A percentile compares a stretch with the other conserved stretches of the same genome.
These are phyloP conservation scores for Ophion ellenae DNA, from an alignment of 2,888 invertebrate genomes.

Conservation along the genomic window DNA sequence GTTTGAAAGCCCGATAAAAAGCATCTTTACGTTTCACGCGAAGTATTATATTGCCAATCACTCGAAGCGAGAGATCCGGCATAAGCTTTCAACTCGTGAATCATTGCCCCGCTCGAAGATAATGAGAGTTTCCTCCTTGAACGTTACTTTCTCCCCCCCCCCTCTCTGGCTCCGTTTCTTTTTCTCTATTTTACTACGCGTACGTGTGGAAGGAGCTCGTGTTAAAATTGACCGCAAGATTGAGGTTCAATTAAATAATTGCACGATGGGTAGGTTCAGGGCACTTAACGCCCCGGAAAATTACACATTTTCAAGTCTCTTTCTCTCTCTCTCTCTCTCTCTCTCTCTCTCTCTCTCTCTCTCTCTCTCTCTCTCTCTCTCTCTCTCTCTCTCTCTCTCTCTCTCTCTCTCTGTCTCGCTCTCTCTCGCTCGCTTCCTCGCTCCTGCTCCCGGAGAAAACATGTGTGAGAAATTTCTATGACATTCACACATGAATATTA, in stretches of 20 bases:
- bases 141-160: no score
- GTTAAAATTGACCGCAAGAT: no score
- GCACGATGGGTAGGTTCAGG: conserved; percentile 37
- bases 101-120: conserved; percentile 20
- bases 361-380: no score
- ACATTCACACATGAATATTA: conserved; percentile 47
- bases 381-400: no score
- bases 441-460: background rate
- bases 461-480: conserved; percentile 19
- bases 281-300: conserved; percentile 17
- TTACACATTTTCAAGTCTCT: background rate
- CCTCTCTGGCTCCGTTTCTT: no score
- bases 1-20: background rate
- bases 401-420: no score
- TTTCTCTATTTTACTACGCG: no score
- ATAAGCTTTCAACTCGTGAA: conserved; percentile 46
- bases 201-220: no score
- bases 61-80: conserved; percentile 53
- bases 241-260: conserved; percentile 51
- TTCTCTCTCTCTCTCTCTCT: no score
- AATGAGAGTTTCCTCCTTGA: no score
- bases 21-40: conserved; percentile 2
- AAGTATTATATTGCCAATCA: conserved; percentile 23
- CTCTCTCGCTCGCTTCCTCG: no score
- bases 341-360: no score